Base-by-base conservation (phyloP, 2,113 vertebrate genomes). In the Cynocephalus volans region DNA sequence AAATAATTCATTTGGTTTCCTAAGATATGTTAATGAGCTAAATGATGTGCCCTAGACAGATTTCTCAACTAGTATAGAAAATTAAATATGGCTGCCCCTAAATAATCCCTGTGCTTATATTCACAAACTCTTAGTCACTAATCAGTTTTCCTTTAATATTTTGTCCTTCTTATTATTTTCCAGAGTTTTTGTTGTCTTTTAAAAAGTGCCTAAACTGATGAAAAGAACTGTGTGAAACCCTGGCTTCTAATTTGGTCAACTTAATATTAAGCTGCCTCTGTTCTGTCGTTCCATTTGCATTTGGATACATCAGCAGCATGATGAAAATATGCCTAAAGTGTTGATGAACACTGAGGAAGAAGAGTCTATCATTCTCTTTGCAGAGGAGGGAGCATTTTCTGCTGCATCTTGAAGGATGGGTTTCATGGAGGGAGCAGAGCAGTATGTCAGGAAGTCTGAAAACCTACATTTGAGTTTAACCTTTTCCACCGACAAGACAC, bases 1-100 rank as follows among this genome's bases (percentile, higher is more conserved):
- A 98, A 98, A 98, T 98, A 97, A 96, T 98, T 98, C 79, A 97
- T 98, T 96, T 98, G 72, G 31, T 93, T 98, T 97, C 73, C 88
- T 82, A 95, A 94, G 96, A 90, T 96, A 90, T 94, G 93, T 96
- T 98, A 98, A 98, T 97, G 93, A 97, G 72, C 73, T 97, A 95
- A 98, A 95, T 97, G 98, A 97, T 97, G 83, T 98, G 19, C 15
- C 87, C 65, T 70, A 65, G 41, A 92, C 70, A 93, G 92, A 97
- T 93, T 89, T 79, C 79, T 96, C 1, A 17, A 50, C 73, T 94
- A 54, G 23, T 77, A 54, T 97, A 96, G 89, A 96, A 24, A 12
- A 96, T 98, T 97, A 97, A 98, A 98, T 98, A 98, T 94, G 82
- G 18, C n/a, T 94, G 2, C 10, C 19, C 82, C 21, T 2, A 88